Percentiles rank a stretch among this genome's conserved stretches.
phyloP scores from a whole-genome alignment of 2,113 vertebrate species.

The Indicator maculatus region DNA sequence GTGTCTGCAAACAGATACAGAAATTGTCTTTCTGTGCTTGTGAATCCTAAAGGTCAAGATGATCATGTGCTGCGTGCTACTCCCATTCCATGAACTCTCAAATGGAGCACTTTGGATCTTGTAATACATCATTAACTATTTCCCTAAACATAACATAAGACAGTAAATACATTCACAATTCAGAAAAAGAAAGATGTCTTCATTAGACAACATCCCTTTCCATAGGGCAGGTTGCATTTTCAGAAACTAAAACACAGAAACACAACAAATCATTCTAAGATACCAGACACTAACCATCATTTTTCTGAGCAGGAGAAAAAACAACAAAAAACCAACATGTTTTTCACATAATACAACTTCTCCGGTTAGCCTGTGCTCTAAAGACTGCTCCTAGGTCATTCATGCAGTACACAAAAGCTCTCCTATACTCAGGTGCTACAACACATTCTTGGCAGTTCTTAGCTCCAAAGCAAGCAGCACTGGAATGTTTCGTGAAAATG shows the following conservation, averaged over 20 bases:
- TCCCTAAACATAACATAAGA: not conserved
- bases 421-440: rapidly evolving
- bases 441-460: not conserved
- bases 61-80: not conserved
- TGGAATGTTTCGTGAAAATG: not conserved
- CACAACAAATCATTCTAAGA: not conserved
- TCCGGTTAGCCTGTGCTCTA: not conserved
- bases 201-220: not conserved
- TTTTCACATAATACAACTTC: not conserved
- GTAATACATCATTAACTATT: not conserved
- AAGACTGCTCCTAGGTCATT: not conserved
- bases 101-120: not conserved
- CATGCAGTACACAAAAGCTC: not conserved
- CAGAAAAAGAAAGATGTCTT: not conserved
- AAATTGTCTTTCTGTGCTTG: not conserved
- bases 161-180: not conserved
- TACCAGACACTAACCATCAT: not conserved
- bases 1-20: not conserved
- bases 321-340: no score
- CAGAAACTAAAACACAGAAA: not conserved
- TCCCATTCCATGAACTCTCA: not conserved
- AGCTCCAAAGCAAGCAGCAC: not conserved
- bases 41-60: not conserved
- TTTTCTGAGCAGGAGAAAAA: not conserved
- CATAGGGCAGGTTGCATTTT: not conserved